Evolutionary conservation across 2,113 vertebrate genomes (phyloP), one percentile per base, ranked within the genome.

Genomic region (Pseudopipra pipra): DNA sequence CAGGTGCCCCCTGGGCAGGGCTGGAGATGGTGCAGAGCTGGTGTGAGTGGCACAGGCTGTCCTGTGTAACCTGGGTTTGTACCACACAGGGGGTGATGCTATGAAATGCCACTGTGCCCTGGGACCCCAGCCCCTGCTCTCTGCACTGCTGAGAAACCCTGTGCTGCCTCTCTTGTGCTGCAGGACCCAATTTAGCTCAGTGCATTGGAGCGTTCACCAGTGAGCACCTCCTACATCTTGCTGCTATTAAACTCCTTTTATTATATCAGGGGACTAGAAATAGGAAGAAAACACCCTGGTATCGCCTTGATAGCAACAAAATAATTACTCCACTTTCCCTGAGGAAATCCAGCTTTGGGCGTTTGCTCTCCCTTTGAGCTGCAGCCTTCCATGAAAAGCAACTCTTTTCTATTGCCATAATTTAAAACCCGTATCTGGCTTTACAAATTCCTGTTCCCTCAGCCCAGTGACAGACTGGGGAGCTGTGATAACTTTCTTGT

Each of bases 401-500:
- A 23, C 28, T 67, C 9, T 71, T 78, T 85, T 72, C 58, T 68
- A 9, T 56, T 66, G 56, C 66, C 21, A 20, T 67, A 25, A 93
- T 81, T 92, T 74, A 55, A 94, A 68, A 33, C 10, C 49, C 0
- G 0, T 41, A 85, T 39, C 49, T 41, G 35, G 37, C 44, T 90
- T 93, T 47, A 63, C 18, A 87, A 62, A 89, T 77, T 75, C 47
- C 54, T 8, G 5, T 73, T 93, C 66, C 43, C 43, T 93, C 35
- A 44, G 54, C 66, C 49, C 1, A 2, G 20, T 87, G 71, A 72
- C 93, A 89, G 88, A 67, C 1, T 21, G 2, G 52, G 52, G 70
- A 85, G 81, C 83, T 73, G 59, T 77, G 85, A 68, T 91, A 90
- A 85, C 72, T 95, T 85, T 74, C 76, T 83, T 35, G 31, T 94